Evolutionary conservation across 2,888 invertebrate genomes (phyloP).

Genomic region (Vanessa cardui): DNA sequence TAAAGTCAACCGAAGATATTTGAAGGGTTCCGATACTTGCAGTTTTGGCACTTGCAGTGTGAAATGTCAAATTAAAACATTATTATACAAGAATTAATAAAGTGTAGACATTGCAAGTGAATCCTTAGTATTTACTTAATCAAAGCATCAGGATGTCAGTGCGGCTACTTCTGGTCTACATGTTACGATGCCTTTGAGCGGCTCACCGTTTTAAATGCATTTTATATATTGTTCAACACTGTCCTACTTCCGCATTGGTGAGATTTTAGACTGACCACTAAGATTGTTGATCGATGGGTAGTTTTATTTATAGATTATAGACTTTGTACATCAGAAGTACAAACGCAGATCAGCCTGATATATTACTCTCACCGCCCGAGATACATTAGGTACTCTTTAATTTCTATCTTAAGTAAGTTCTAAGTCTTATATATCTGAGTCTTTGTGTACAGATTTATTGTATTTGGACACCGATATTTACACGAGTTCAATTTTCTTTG

Average conservation of each 20-base stretch:
- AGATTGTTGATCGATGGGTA: constrained; percentile 7
- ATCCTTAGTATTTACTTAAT: not conserved
- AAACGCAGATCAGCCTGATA: not conserved
- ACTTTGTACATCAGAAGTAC: constrained; percentile 22
- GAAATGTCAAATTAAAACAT: constrained; percentile 25
- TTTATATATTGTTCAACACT: constrained; percentile 18
- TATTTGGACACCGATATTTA: not conserved
- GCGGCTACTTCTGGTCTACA: not conserved
- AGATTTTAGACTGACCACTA: constrained; percentile 59
- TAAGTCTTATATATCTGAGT: constrained; percentile 5
- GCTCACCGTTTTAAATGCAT: constrained; percentile 38
- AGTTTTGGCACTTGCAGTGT: constrained; percentile 17
- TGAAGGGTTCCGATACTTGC: constrained; percentile 12
- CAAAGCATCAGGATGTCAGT: not conserved
- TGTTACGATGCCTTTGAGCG: not conserved
- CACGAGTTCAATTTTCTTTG: not conserved
- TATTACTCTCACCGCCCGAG: constrained; percentile 19
- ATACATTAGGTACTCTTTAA: constrained; percentile 10
- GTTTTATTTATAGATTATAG: constrained; percentile 22
- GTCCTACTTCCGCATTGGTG: constrained; percentile 44
- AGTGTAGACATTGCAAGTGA: constrained; percentile 1
- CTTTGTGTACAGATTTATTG: constrained; percentile 14
- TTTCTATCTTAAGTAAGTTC: constrained; percentile 11
- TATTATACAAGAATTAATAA: constrained; percentile 23
- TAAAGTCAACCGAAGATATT: constrained; percentile 16